Conservation (phyloP, 2,113 vertebrate genomes). For the Neotoma lepida region DNA sequence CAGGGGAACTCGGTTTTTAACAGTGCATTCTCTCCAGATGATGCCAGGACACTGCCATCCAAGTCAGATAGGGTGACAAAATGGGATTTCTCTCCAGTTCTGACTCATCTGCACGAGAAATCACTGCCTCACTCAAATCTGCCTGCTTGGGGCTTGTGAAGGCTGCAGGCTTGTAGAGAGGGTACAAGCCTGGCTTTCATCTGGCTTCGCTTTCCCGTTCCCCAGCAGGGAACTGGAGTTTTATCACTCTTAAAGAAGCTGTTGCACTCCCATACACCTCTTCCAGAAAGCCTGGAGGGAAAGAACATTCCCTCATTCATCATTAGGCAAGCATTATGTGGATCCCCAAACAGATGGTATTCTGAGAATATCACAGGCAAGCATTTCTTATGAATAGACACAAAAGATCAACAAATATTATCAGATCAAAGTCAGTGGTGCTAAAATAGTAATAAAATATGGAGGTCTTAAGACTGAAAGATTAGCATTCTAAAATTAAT, state of each 20-base stretch:
- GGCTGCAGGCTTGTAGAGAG: not conserved
- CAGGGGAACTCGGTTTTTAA: not conserved
- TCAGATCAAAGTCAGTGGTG: slow-evolving; percentile 9
- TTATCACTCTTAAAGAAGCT: not conserved
- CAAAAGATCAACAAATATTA: slow-evolving; percentile 10
- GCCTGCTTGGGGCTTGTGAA: not conserved
- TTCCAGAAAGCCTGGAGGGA: not conserved
- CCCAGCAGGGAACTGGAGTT: not conserved
- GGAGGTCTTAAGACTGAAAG: not conserved
- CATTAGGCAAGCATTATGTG: not conserved
- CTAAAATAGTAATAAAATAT: not conserved
- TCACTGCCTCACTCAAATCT: not conserved
- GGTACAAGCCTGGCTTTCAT: not conserved
- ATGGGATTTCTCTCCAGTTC: not conserved
- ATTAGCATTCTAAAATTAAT: slow-evolving; percentile 15
- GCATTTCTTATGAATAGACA: not conserved
- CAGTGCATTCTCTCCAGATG: not conserved
- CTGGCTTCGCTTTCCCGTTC: not conserved
- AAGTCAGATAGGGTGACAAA: not conserved
- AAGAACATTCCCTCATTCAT: not conserved
- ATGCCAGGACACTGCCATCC: not conserved
- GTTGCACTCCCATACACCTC: not conserved
- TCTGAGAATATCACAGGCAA: not conserved
- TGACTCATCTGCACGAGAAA: not conserved
- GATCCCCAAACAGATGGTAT: not conserved